Conservation (phyloP, 2,113 vertebrate genomes). For the Dipodomys spectabilis region DNA sequence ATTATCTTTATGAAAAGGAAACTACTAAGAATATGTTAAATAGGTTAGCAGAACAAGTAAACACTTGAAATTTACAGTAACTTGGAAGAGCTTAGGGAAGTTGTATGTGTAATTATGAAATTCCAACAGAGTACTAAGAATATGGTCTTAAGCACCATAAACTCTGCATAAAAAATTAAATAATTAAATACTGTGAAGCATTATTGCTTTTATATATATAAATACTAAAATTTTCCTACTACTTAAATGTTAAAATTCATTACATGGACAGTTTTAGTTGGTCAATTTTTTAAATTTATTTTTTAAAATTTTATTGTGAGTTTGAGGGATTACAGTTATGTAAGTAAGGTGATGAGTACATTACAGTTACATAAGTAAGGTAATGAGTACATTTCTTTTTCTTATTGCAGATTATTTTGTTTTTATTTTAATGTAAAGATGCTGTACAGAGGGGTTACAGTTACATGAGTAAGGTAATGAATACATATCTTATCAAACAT, state of each 20-base stretch:
- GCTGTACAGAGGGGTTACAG: no score
- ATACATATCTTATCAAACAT: no score
- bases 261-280: neutral
- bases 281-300: no score
- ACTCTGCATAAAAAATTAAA: neutral
- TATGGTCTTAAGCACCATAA: neutral
- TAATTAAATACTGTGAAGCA: neutral
- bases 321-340: no score
- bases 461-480: no score
- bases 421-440: no score
- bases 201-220: neutral
- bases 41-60: neutral
- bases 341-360: no score
- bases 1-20: conserved; percentile 21
- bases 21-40: neutral
- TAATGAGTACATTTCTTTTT: no score
- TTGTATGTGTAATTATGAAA: neutral
- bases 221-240: neutral
- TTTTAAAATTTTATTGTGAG: no score
- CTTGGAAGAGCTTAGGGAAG: neutral
- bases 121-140: neutral
- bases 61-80: neutral
- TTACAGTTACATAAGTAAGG: no score
- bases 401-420: no score
- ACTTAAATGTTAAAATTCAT: conserved; percentile 31